These are phyloP conservation scores for Xylota sylvarum DNA, from an alignment of 2,888 invertebrate genomes.

Conservation along the genomic window DNA sequence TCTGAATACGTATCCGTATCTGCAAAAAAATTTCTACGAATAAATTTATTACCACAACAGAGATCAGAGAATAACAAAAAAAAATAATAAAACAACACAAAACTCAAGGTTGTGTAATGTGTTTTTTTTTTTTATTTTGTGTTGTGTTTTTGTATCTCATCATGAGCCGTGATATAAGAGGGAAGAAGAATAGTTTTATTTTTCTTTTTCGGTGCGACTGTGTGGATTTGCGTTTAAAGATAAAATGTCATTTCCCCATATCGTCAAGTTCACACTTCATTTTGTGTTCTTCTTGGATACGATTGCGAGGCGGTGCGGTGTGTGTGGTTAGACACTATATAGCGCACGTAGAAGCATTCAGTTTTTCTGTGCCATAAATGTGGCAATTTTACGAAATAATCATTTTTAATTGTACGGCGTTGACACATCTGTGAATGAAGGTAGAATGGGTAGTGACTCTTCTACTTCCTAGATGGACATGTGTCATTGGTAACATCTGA, in stretches of 20 bases:
- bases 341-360: slow-evolving; percentile 38
- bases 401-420: slow-evolving; percentile 46
- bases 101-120: slow-evolving; percentile 61
- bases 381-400: slow-evolving; percentile 61
- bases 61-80: slow-evolving; percentile 26
- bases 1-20: slow-evolving; percentile 35
- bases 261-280: slow-evolving; percentile 56
- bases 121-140: slow-evolving; percentile 15
- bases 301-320: neutral
- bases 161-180: slow-evolving; percentile 43
- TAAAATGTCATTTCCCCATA: slow-evolving; percentile 64
- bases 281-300: slow-evolving; percentile 33
- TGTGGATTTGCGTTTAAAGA: slow-evolving; percentile 50
- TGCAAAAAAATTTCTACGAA: slow-evolving; percentile 67
- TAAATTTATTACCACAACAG: slow-evolving; percentile 63
- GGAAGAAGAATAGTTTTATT: slow-evolving; percentile 33
- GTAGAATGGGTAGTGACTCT: slow-evolving; percentile 3
- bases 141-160: slow-evolving; percentile 17
- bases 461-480: slow-evolving; percentile 4
- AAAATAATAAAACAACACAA: slow-evolving; percentile 24
- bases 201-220: neutral
- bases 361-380: slow-evolving; percentile 57
- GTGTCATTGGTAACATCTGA: slow-evolving; percentile 2
- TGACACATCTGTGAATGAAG: slow-evolving; percentile 47
- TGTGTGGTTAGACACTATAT: neutral